phyloP scores from a whole-genome alignment of 2,888 invertebrate species.

The Habrosyne pyritoides region DNA sequence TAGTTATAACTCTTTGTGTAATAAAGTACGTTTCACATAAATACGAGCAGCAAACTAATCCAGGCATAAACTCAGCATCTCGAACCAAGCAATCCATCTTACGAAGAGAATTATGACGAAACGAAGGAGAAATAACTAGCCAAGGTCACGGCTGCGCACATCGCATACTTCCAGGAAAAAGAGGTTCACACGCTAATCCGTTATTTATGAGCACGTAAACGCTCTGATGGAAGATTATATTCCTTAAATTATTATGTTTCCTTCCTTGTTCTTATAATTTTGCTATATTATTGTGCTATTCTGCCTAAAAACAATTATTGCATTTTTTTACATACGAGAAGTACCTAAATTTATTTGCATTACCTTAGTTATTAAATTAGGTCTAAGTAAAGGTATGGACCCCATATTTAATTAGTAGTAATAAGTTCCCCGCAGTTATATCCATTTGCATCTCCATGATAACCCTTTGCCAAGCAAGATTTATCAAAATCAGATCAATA shows the following conservation, averaged over 20 bases:
- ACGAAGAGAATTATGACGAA: conserved; percentile 31
- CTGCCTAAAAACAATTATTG: neutral
- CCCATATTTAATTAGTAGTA: too few species aligned
- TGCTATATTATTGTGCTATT: neutral
- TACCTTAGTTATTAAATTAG: too few species aligned
- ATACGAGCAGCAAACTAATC: conserved; percentile 22
- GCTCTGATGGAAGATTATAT: conserved; percentile 8
- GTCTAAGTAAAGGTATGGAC: too few species aligned
- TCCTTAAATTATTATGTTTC: conserved; percentile 6
- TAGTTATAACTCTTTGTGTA: neutral
- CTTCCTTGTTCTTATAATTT: conserved; percentile 1
- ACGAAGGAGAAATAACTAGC: conserved; percentile 31
- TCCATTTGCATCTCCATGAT: too few species aligned
- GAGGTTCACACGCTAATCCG: conserved; percentile 8
- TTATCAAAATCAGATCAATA: too few species aligned
- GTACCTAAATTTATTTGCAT: too few species aligned
- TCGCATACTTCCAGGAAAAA: conserved; percentile 15
- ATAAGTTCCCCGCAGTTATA: too few species aligned
- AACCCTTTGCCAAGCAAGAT: too few species aligned
- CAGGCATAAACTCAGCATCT: conserved; percentile 25
- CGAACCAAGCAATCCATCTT: conserved; percentile 34
- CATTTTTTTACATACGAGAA: neutral
- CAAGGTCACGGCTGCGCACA: conserved; percentile 23
- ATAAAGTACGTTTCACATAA: conserved; percentile 10
- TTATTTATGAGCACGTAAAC: conserved; percentile 10